A percentile compares a stretch with the other conserved stretches of the same genome.
phyloP scores from a whole-genome alignment of 53 echinoderm and acorn worm species.

The Luidia sarsii region DNA sequence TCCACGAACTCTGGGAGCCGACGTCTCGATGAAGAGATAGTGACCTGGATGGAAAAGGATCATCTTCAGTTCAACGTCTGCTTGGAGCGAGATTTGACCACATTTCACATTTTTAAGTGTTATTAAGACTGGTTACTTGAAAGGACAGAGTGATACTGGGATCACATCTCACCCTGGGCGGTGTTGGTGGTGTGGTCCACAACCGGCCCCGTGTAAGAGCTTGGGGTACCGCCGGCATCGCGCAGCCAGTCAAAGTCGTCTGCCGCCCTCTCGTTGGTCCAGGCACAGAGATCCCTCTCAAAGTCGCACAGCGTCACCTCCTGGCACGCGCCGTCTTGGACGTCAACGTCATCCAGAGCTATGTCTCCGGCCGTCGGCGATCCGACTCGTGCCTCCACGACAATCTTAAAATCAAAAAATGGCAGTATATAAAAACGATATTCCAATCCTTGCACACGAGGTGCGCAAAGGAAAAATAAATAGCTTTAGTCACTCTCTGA shows the following conservation, averaged over 20 bases:
- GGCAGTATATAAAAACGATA: too few species aligned
- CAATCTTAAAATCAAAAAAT: conserved; percentile 32
- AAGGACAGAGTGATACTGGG: too few species aligned
- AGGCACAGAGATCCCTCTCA: conserved; percentile 71
- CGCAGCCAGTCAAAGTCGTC: conserved; percentile 96
- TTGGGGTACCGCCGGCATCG: conserved; percentile 67
- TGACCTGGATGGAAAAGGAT: conserved; percentile 38
- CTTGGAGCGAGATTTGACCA: background rate
- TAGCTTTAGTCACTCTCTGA: too few species aligned
- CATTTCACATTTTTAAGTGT: too few species aligned
- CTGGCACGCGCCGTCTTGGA: conserved; percentile 63
- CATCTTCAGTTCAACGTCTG: background rate
- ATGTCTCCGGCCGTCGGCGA: conserved; percentile 64
- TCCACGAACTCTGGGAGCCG: conserved; percentile 25
- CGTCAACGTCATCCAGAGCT: conserved; percentile 79
- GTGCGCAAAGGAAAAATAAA: too few species aligned
- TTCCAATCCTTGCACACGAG: too few species aligned
- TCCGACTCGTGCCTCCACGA: conserved; percentile 68
- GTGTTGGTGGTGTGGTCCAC: conserved; percentile 84
- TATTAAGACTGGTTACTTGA: too few species aligned
- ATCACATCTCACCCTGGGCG: conserved; percentile 60
- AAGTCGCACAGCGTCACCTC: conserved; percentile 75
- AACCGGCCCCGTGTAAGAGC: conserved; percentile 75
- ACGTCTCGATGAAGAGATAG: conserved; percentile 68
- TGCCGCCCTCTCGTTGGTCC: conserved; percentile 74